Evolutionary conservation across 2,888 invertebrate species (phyloP).

Genomic region (Rotaria sp.): DNA sequence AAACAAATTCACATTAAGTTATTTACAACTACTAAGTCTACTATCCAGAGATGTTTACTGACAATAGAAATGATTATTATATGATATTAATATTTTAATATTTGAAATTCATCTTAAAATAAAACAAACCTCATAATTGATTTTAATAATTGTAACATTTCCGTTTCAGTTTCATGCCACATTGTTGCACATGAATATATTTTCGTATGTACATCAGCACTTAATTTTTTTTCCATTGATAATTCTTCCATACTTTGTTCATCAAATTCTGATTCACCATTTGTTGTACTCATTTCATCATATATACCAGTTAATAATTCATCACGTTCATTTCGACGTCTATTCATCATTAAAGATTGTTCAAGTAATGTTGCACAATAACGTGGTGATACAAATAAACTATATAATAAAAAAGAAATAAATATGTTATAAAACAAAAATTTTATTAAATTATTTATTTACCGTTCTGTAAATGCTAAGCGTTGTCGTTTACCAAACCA

Average conservation of each 20-base stretch:
- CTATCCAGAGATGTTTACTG: too few species aligned
- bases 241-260: conserved; percentile 12
- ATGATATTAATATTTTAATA: too few species aligned
- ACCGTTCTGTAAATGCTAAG: conserved; percentile 50
- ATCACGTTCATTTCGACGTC: conserved; percentile 74
- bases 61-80: too few species aligned
- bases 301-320: conserved; percentile 41
- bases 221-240: conserved; percentile 43
- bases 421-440: neutral
- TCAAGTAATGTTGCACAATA: conserved; percentile 83
- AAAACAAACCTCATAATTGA: conserved; percentile 49
- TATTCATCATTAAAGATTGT: conserved; percentile 84
- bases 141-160: conserved; percentile 52
- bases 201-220: conserved; percentile 43
- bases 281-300: conserved; percentile 42
- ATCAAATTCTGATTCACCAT: neutral
- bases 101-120: too few species aligned
- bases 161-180: conserved; percentile 53
- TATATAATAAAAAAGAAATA: neutral
- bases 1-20: too few species aligned
- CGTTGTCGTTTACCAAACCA: conserved; percentile 49
- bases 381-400: conserved; percentile 81
- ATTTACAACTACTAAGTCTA: too few species aligned
- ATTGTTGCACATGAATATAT: conserved; percentile 54
- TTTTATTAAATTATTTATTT: neutral